Conservation (phyloP, 92 coral and sea anemone genomes). For the Phymanthus crucifer region DNA sequence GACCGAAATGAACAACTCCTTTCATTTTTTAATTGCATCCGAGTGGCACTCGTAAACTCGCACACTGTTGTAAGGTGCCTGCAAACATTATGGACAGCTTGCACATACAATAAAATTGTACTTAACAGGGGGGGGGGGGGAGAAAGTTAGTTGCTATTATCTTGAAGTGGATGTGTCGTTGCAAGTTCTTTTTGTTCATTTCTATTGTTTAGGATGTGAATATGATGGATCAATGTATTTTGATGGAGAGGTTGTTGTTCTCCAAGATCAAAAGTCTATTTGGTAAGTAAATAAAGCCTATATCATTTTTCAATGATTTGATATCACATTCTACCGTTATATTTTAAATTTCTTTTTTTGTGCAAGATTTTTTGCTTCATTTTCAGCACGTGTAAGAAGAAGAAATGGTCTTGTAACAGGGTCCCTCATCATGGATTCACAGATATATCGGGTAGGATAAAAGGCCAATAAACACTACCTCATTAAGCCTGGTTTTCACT, state of each 20-base stretch:
- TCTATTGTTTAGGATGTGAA: conserved; percentile 41
- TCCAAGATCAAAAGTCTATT: conserved; percentile 52
- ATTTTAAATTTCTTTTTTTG: background rate
- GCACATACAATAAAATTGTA: no score
- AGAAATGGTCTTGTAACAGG: conserved; percentile 16
- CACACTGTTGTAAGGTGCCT: no score
- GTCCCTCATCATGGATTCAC: conserved; percentile 13
- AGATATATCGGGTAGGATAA: conserved; percentile 14
- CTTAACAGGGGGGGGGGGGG: no score
- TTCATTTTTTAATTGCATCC: no score
- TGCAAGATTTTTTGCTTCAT: no score
- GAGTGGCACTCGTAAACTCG: no score
- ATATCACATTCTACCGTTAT: background rate
- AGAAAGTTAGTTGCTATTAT: background rate
- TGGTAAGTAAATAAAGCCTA: conserved; percentile 28
- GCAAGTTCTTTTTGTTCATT: background rate
- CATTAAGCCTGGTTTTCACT: no score
- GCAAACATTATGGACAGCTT: no score
- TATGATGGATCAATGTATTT: conserved; percentile 55
- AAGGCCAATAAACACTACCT: no score
- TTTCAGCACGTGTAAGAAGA: conserved; percentile 16
- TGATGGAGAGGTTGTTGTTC: conserved; percentile 48
- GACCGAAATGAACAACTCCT: no score
- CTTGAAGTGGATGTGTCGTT: background rate
- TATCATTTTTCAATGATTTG: no score